Percentiles rank a stretch among this genome's conserved stretches.
Evolutionary conservation across 1,140 invertebrate species (phyloP).

Genomic region (Trissolcus basalis): DNA sequence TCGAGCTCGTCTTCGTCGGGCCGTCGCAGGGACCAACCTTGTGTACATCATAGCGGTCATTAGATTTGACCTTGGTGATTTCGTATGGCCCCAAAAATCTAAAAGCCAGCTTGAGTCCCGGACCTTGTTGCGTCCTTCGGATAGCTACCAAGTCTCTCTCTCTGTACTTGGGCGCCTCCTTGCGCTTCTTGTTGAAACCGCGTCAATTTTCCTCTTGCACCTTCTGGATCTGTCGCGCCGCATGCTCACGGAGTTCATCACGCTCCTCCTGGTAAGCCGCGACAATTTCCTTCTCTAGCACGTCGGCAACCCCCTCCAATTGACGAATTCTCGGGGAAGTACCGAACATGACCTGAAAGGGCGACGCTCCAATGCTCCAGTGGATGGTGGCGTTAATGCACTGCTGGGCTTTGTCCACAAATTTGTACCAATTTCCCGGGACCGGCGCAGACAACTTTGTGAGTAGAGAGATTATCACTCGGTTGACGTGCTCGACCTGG

Average conservation of each 20-base stretch:
- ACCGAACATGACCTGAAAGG: too few relatives aligned
- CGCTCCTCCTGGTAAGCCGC: neutral
- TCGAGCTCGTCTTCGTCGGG: neutral
- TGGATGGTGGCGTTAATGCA: too few relatives aligned
- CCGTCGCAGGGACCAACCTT: neutral
- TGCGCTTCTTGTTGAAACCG: constrained; percentile 38
- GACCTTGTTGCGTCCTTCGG: constrained; percentile 47
- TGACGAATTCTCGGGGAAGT: too few relatives aligned
- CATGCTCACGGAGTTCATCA: neutral
- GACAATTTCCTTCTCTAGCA: constrained; percentile 1
- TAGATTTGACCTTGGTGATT: constrained; percentile 4
- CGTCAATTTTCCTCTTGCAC: constrained; percentile 60
- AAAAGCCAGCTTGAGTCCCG: constrained; percentile 23
- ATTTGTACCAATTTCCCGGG: too few relatives aligned
- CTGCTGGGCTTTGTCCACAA: too few relatives aligned
- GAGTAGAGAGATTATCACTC: too few relatives aligned
- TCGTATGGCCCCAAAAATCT: constrained; percentile 33
- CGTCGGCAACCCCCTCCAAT: too few relatives aligned
- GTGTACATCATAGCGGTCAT: constrained; percentile 19
- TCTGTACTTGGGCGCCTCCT: constrained; percentile 5
- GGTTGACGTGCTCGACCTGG: too few relatives aligned
- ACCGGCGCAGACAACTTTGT: too few relatives aligned
- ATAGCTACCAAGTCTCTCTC: constrained; percentile 56
- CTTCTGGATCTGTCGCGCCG: too few relatives aligned
- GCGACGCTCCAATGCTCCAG: too few relatives aligned